Percentiles rank a stretch among this genome's conserved stretches.
phyloP scores from a whole-genome alignment of 1,140 invertebrate genomes.

The Cotesia glomerata region DNA sequence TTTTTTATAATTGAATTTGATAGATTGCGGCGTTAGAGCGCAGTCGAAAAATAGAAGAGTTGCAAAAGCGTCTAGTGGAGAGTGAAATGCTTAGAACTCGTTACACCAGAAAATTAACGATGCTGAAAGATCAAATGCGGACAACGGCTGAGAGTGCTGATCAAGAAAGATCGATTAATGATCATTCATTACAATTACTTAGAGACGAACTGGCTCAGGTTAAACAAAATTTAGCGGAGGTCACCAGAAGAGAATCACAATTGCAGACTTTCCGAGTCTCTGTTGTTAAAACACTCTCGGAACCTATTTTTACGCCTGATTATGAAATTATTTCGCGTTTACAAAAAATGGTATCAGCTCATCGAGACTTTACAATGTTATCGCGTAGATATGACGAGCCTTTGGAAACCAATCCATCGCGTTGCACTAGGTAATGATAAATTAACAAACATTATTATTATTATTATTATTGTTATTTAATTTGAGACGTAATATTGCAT shows the following conservation, averaged over 20 bases:
- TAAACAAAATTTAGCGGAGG: slow-evolving; percentile 74
- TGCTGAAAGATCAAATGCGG: slow-evolving; percentile 75
- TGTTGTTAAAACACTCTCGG: slow-evolving; percentile 71
- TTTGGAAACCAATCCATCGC: slow-evolving; percentile 53
- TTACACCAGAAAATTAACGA: slow-evolving; percentile 73
- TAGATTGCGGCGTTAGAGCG: slow-evolving; percentile 82
- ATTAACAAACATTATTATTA: neutral
- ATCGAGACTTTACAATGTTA: slow-evolving; percentile 78
- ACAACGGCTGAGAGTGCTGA: slow-evolving; percentile 70
- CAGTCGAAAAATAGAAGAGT: slow-evolving; percentile 81
- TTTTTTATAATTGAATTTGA: slow-evolving; percentile 46
- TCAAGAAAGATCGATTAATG: slow-evolving; percentile 73
- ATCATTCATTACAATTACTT: slow-evolving; percentile 71
- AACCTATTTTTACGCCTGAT: slow-evolving; percentile 73
- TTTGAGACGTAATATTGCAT: neutral
- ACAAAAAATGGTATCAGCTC: slow-evolving; percentile 77
- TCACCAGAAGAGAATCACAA: slow-evolving; percentile 73
- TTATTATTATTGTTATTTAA: neutral
- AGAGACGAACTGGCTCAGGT: slow-evolving; percentile 75
- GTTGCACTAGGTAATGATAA: slow-evolving; percentile 52
- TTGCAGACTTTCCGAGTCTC: slow-evolving; percentile 74
- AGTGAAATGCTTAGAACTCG: slow-evolving; percentile 74
- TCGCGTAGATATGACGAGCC: slow-evolving; percentile 75
- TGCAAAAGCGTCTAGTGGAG: slow-evolving; percentile 77
- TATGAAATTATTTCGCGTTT: slow-evolving; percentile 78